A percentile compares a stretch with the other conserved stretches of the same genome.
phyloP scores from a whole-genome alignment of 2,888 invertebrate genomes.

The Nephrotoma guestfalica region DNA sequence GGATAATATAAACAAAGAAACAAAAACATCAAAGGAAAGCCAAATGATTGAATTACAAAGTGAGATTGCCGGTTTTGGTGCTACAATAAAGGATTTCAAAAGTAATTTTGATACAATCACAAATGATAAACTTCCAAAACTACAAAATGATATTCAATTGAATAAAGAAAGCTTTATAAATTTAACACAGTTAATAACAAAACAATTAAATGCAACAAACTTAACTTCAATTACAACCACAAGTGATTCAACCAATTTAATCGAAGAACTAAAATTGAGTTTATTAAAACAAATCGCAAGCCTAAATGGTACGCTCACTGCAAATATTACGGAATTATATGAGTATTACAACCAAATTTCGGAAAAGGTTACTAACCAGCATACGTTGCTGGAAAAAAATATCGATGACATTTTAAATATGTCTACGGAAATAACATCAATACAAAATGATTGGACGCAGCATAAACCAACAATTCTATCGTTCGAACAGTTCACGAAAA shows the following conservation, averaged over 20 bases:
- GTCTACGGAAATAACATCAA: slow-evolving; percentile 26
- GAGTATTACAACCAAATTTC: background rate
- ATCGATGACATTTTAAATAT: slow-evolving; percentile 25
- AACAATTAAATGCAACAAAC: slow-evolving; percentile 18
- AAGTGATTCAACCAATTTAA: background rate
- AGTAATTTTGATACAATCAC: slow-evolving; percentile 14
- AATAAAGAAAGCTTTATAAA: slow-evolving; percentile 22
- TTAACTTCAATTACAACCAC: background rate
- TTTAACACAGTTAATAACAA: slow-evolving; percentile 7
- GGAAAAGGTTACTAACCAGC: background rate
- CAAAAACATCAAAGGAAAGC: slow-evolving; percentile 25
- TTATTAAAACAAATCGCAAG: background rate
- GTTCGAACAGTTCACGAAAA: slow-evolving; percentile 19
- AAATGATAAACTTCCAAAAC: background rate
- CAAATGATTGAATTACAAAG: slow-evolving; percentile 16
- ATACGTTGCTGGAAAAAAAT: slow-evolving; percentile 17
- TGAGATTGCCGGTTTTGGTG: slow-evolving; percentile 27
- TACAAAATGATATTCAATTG: slow-evolving; percentile 22
- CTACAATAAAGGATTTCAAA: slow-evolving; percentile 22
- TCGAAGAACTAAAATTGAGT: background rate
- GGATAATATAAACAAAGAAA: slow-evolving; percentile 20
- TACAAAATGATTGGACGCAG: slow-evolving; percentile 26
- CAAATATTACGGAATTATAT: background rate
- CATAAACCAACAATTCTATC: slow-evolving; percentile 21
- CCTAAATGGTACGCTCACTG: background rate